Evolutionary conservation across 2,888 invertebrate genomes (phyloP).

Genomic region (Thera britannica): DNA sequence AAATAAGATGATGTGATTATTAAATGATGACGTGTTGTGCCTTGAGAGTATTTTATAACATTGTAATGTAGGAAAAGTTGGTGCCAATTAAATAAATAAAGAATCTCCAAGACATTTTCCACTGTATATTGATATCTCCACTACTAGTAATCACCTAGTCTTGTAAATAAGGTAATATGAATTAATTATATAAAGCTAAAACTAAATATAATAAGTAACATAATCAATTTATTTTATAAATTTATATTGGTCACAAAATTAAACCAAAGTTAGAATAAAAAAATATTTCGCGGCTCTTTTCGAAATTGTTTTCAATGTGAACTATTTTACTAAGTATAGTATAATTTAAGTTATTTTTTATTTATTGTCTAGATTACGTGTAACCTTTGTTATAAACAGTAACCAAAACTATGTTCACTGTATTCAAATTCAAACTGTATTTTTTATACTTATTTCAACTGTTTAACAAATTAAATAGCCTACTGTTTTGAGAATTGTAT

Average conservation of each 20-base stretch:
- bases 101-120: slow-evolving; percentile 64
- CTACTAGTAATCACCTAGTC: slow-evolving; percentile 69
- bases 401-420: slow-evolving; percentile 17
- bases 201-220: background rate
- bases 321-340: slow-evolving; percentile 11
- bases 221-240: slow-evolving; percentile 6
- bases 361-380: slow-evolving; percentile 15
- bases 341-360: slow-evolving; percentile 18
- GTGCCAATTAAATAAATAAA: slow-evolving; percentile 63
- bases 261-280: slow-evolving; percentile 74
- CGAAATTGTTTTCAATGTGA: slow-evolving; percentile 21
- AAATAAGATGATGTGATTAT: too few relatives aligned
- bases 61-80: slow-evolving; percentile 38
- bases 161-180: slow-evolving; percentile 5
- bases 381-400: slow-evolving; percentile 3
- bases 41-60: background rate
- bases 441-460: background rate
- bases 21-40: background rate
- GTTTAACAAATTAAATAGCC: background rate
- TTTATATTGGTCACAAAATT: slow-evolving; percentile 68
- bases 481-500: background rate
- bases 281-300: slow-evolving; percentile 43
- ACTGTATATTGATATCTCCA: slow-evolving; percentile 48
- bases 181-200: slow-evolving; percentile 1
- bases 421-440: background rate